Evolutionary conservation across 2,888 invertebrate species (phyloP).

Genomic region (Ormyrus pomaceus): DNA sequence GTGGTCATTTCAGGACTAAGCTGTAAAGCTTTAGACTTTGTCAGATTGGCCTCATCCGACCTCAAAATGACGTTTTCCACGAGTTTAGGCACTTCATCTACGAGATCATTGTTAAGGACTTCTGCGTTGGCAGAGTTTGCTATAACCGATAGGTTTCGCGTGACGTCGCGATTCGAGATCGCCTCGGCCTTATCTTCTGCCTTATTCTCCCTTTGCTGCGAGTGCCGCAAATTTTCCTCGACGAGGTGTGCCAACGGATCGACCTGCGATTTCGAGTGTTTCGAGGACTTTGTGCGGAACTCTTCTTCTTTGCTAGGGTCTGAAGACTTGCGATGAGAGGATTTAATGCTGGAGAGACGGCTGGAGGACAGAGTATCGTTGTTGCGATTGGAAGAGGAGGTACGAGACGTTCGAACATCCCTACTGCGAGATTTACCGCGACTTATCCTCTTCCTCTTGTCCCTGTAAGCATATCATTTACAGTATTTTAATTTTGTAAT

Average conservation of each 20-base stretch:
- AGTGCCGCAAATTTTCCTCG: conserved; percentile 47
- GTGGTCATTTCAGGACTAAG: conserved; percentile 66
- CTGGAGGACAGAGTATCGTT: conserved; percentile 23
- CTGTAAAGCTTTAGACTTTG: conserved; percentile 56
- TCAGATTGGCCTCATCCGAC: conserved; percentile 55
- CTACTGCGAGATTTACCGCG: conserved; percentile 22
- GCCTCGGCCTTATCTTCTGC: conserved; percentile 30
- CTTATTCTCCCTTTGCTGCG: conserved; percentile 29
- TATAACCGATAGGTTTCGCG: not conserved
- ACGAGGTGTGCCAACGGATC: conserved; percentile 39
- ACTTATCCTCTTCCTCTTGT: conserved; percentile 22
- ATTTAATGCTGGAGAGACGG: not conserved
- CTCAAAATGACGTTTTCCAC: conserved; percentile 57
- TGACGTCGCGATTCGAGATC: not conserved
- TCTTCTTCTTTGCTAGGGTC: conserved; percentile 41
- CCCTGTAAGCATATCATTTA: conserved; percentile 14
- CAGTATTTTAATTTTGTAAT: not conserved
- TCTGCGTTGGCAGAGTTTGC: conserved; percentile 51
- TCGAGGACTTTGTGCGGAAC: conserved; percentile 59
- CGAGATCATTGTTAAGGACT: conserved; percentile 31
- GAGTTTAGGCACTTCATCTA: conserved; percentile 40
- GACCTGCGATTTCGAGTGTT: not conserved
- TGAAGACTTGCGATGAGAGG: not conserved
- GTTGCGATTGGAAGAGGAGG: conserved; percentile 7
- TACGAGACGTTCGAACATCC: conserved; percentile 19